A percentile compares a stretch with the other conserved stretches of the same genome.
These are phyloP conservation scores for Plodia interpunctella DNA, from an alignment of 1,140 invertebrate genomes.

Conservation along the genomic window DNA sequence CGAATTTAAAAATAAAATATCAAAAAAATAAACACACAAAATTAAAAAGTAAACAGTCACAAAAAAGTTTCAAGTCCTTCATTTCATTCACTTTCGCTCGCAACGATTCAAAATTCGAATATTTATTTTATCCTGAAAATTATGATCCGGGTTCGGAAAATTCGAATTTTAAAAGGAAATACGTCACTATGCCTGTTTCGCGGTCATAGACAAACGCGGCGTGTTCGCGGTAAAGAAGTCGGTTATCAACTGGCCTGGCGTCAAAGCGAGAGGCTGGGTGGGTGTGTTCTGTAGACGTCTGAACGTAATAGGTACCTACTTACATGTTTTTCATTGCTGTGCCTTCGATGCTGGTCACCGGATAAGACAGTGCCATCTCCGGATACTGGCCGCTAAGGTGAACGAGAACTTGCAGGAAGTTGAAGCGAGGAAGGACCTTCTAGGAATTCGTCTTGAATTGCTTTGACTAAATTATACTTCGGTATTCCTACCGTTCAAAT, in stretches of 20 bases:
- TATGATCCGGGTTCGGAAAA: not conserved
- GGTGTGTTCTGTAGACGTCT: constrained; percentile 31
- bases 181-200: constrained; percentile 19
- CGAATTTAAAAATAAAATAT: constrained; percentile 16
- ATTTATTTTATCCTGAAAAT: not conserved
- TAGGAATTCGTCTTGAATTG: too few relatives aligned
- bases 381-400: constrained; percentile 18
- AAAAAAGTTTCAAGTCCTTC: constrained; percentile 22
- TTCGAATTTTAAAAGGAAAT: constrained; percentile 18
- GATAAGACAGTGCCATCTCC: constrained; percentile 12
- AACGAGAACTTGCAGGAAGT: constrained; percentile 27
- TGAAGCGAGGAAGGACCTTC: not conserved
- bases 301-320: too few relatives aligned
- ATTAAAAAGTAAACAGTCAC: constrained; percentile 29
- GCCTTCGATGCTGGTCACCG: constrained; percentile 8
- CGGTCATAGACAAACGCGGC: constrained; percentile 17
- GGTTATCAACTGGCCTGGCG: constrained; percentile 55
- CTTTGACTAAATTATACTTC: too few relatives aligned
- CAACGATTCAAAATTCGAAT: constrained; percentile 7
- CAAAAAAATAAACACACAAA: constrained; percentile 26
- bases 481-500: too few relatives aligned
- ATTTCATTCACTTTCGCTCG: constrained; percentile 6
- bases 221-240: constrained; percentile 44
- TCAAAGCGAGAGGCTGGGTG: constrained; percentile 38
- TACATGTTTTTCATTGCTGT: constrained; percentile 16